Conservation (phyloP, 2,888 invertebrate species). For the Timandra comae region DNA sequence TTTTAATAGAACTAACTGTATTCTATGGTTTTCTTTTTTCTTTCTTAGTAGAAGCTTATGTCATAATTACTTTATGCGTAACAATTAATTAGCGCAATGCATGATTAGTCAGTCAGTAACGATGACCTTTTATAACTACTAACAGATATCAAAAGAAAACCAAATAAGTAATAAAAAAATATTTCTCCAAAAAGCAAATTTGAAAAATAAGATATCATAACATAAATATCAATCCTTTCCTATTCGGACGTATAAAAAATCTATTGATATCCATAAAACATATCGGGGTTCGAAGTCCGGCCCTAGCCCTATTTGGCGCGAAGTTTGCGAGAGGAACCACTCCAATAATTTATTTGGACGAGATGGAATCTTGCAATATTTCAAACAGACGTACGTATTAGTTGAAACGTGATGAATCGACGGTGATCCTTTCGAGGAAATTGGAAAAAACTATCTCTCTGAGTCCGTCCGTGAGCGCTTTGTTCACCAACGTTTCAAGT, state of each 20-base stretch:
- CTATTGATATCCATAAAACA: not conserved
- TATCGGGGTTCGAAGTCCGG: not conserved
- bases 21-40: no score
- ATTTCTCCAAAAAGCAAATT: no score
- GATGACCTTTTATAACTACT: no score
- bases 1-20: no score
- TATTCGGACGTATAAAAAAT: not conserved
- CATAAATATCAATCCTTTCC: not conserved
- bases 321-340: constrained; percentile 2
- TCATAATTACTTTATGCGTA: no score
- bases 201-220: not conserved
- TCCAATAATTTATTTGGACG: constrained; percentile 3
- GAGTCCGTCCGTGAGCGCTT: no score
- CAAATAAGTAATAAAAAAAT: no score
- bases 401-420: constrained; percentile 24
- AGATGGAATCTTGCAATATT: constrained; percentile 2
- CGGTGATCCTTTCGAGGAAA: constrained; percentile 20
- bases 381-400: constrained; percentile 9
- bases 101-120: no score
- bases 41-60: no score
- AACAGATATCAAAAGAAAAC: no score
- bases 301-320: not conserved
- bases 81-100: no score
- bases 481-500: no score
- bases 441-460: constrained; percentile 11